Conservation (phyloP, 2,888 invertebrate genomes). For the Macrophya annulata region DNA sequence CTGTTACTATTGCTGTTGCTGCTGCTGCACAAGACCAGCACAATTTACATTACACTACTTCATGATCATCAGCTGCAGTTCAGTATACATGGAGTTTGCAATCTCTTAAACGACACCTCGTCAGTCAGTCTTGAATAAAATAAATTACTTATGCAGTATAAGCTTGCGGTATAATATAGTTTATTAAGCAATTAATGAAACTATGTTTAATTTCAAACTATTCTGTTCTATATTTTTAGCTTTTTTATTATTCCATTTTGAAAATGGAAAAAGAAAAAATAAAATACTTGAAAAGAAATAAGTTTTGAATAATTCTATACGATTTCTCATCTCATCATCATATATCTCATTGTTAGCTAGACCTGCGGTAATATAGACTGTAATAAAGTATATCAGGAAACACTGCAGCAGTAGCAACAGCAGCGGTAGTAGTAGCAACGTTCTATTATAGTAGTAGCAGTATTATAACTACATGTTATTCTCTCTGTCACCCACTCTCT, state of each 20-base stretch:
- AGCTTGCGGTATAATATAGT: neutral
- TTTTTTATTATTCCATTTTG: too few species aligned
- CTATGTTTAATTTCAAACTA: neutral
- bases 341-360: too few species aligned
- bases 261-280: too few species aligned
- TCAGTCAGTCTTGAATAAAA: neutral
- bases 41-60: neutral
- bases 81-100: neutral
- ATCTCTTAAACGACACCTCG: conserved; percentile 3
- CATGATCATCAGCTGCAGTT: neutral
- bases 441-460: conserved; percentile 19
- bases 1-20: neutral
- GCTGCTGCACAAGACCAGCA: neutral
- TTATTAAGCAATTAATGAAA: neutral
- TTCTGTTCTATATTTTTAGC: neutral
- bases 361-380: neutral
- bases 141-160: neutral
- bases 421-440: neutral
- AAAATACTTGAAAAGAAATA: neutral
- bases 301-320: neutral
- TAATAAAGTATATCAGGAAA: conserved; percentile 30
- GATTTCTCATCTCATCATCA: neutral
- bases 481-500: conserved; percentile 29
- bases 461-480: conserved; percentile 26
- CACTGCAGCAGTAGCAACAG: neutral